Evolutionary conservation across 2,888 invertebrate species (phyloP).

Genomic region (Euclidia mi): DNA sequence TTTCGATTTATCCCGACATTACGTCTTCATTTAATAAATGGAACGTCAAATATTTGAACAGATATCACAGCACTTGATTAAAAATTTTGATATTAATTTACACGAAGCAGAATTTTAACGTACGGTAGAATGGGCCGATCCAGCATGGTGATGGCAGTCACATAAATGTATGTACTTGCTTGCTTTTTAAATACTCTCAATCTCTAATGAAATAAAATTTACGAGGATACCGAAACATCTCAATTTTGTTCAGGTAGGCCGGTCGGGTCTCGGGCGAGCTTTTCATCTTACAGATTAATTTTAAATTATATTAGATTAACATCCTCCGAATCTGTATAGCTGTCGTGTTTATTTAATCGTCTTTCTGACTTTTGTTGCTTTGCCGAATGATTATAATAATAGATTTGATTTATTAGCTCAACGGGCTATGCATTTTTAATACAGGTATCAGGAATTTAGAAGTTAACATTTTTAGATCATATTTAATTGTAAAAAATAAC

Average conservation of each 20-base stretch:
- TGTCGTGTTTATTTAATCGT: constrained; percentile 71
- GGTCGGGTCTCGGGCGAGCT: constrained; percentile 63
- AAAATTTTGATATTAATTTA: neutral
- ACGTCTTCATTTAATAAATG: neutral
- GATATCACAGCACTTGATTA: neutral
- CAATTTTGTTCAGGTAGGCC: constrained; percentile 64
- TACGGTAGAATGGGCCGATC: neutral
- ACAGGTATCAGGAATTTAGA: too few relatives aligned
- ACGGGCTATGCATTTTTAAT: too few relatives aligned
- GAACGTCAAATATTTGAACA: neutral
- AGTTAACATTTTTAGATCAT: too few relatives aligned
- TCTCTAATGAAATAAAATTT: constrained; percentile 81
- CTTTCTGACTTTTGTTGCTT: constrained; percentile 50
- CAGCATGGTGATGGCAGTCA: neutral
- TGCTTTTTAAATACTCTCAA: constrained; percentile 70
- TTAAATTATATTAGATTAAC: constrained; percentile 84
- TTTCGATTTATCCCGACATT: neutral
- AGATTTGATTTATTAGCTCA: neutral
- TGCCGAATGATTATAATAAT: neutral
- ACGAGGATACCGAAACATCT: constrained; percentile 72
- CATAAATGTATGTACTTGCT: constrained; percentile 31
- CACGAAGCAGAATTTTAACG: neutral
- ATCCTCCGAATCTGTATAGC: constrained; percentile 72
- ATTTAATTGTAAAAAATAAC: too few relatives aligned
- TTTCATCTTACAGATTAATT: constrained; percentile 83